phyloP scores from a whole-genome alignment of 2,888 invertebrate species.

The Celastrina argiolus region DNA sequence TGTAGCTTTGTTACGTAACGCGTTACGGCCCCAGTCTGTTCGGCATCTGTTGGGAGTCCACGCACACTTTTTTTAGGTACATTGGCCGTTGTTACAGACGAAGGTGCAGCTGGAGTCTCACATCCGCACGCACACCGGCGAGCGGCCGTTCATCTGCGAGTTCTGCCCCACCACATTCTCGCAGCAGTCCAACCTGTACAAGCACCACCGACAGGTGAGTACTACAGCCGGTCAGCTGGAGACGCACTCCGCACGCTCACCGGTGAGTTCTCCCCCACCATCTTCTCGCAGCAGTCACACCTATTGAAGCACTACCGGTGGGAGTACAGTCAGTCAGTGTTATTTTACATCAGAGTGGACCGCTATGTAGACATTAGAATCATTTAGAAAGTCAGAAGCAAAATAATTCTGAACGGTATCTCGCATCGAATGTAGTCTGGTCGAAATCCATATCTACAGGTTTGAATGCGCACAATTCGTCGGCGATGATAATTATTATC shows the following conservation, averaged over 20 bases:
- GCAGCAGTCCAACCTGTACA: conserved; percentile 62
- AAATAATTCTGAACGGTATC: no score
- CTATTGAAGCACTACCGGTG: conserved; percentile 64
- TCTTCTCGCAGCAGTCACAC: conserved; percentile 63
- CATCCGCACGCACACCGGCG: conserved; percentile 57
- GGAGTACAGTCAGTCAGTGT: conserved; percentile 37
- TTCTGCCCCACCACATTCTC: conserved; percentile 55
- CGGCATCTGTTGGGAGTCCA: no score
- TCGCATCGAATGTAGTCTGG: no score
- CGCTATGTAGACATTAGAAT: no score
- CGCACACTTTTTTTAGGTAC: no score
- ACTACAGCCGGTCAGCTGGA: conserved; percentile 39
- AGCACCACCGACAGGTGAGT: conserved; percentile 60
- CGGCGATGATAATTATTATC: no score
- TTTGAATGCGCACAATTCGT: no score
- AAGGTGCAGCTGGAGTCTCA: conserved; percentile 65
- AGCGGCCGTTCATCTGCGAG: conserved; percentile 53
- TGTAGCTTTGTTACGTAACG: no score
- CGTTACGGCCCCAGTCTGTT: no score
- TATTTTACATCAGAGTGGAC: no score
- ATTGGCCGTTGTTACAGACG: conserved; percentile 52
- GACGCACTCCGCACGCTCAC: conserved; percentile 61
- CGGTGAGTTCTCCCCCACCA: conserved; percentile 48
- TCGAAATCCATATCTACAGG: no score
- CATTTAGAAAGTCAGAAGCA: no score